Evolutionary conservation across 2,113 vertebrate genomes (phyloP).

Genomic region (Takifugu bimaculatus): DNA sequence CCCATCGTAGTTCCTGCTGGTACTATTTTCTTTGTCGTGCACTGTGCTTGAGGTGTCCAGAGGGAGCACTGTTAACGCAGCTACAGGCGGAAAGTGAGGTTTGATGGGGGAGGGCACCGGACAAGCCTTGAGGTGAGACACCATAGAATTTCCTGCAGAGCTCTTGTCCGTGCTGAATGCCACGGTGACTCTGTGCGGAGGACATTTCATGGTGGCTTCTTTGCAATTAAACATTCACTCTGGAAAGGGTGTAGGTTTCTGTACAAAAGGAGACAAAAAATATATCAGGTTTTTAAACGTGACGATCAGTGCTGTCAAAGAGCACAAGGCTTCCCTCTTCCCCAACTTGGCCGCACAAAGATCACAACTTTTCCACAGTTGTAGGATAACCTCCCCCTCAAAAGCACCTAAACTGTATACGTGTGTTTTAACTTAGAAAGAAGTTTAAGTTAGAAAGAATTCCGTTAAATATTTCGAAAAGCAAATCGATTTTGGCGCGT

Average conservation of each 20-base stretch:
- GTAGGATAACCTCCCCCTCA: too few relatives aligned
- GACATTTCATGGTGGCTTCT: constrained; percentile 53
- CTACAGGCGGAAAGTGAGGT: constrained; percentile 9
- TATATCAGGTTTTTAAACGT: neutral
- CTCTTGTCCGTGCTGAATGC: constrained; percentile 31
- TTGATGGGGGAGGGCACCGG: constrained; percentile 34
- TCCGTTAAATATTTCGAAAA: neutral
- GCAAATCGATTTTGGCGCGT: constrained; percentile 49
- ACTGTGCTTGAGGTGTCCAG: constrained; percentile 21
- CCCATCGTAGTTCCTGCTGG: constrained; percentile 8
- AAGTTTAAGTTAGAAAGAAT: too few relatives aligned
- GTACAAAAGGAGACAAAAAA: neutral
- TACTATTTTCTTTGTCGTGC: constrained; percentile 70
- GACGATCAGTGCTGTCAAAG: neutral
- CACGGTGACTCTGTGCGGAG: constrained; percentile 12
- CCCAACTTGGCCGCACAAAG: too few relatives aligned
- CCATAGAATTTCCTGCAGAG: constrained; percentile 3
- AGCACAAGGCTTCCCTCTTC: too few relatives aligned
- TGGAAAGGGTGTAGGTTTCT: constrained; percentile 9
- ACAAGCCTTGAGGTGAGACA: constrained; percentile 25
- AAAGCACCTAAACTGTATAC: neutral
- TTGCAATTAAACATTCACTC: neutral
- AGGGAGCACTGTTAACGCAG: constrained; percentile 2
- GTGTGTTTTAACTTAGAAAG: neutral
- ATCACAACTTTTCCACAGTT: too few relatives aligned